These are phyloP conservation scores for Desmophyllum pertusum DNA, from an alignment of 92 coral and sea anemone species.

Conservation along the genomic window DNA sequence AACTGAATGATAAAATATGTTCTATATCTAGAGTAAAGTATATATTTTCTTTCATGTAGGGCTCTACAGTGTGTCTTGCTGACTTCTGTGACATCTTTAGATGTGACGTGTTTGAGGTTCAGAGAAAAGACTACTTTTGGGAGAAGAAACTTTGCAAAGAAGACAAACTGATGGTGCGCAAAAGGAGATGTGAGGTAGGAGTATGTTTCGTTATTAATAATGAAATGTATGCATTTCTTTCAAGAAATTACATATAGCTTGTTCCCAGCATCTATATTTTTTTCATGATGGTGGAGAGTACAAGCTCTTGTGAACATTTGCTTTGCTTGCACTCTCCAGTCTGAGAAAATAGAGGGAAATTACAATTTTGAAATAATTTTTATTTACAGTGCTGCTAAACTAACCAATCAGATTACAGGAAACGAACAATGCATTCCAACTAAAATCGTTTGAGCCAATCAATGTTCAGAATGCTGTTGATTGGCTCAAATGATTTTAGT, in stretches of 20 bases:
- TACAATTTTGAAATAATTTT: too few relatives aligned
- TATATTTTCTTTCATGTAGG: constrained; percentile 45
- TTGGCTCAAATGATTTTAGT: too few relatives aligned
- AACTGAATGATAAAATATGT: too few relatives aligned
- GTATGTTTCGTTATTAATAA: neutral
- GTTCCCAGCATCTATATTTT: neutral
- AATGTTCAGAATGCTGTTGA: too few relatives aligned
- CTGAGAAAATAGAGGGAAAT: neutral
- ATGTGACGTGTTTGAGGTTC: constrained; percentile 70
- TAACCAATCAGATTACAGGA: too few relatives aligned
- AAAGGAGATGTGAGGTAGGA: constrained; percentile 81
- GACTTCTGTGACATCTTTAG: constrained; percentile 94
- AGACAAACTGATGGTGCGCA: constrained; percentile 64
- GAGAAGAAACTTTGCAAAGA: constrained; percentile 87
- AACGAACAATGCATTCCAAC: too few relatives aligned
- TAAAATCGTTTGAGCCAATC: too few relatives aligned
- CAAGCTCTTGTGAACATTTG: neutral
- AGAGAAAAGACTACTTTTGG: constrained; percentile 84
- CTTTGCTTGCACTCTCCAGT: neutral
- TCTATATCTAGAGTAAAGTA: neutral
- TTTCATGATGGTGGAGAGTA: neutral
- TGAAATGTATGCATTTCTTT: neutral
- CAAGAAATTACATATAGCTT: neutral
- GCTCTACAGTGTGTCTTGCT: constrained; percentile 88
- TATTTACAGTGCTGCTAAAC: too few relatives aligned